These are phyloP conservation scores for Cenopis cana DNA, from an alignment of 2,888 invertebrate genomes.

Conservation along the genomic window DNA sequence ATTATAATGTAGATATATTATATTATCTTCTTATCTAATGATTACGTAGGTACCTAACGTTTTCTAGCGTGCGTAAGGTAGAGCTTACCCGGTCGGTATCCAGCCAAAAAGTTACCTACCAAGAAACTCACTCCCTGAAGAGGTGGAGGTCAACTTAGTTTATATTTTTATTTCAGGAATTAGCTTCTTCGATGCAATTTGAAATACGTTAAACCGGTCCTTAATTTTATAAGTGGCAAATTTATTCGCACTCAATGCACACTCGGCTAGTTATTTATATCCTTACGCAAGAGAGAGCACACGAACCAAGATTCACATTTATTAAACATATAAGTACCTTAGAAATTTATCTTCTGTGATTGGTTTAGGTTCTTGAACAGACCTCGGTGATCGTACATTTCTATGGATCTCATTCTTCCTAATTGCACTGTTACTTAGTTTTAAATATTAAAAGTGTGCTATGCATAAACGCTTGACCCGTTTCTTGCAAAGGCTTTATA, in stretches of 20 bases:
- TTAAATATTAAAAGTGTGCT: too few relatives aligned
- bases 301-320: not conserved
- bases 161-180: not conserved
- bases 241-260: not conserved
- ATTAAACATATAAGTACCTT: too few relatives aligned
- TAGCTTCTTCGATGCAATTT: not conserved
- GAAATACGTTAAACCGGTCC: too few relatives aligned
- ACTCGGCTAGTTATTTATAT: not conserved
- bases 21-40: too few relatives aligned
- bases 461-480: too few relatives aligned
- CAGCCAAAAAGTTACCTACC: not conserved
- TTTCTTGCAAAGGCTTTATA: too few relatives aligned
- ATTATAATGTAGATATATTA: too few relatives aligned
- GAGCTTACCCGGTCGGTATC: not conserved
- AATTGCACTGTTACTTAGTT: not conserved
- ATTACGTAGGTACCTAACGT: too few relatives aligned
- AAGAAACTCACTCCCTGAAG: not conserved
- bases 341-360: too few relatives aligned
- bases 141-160: not conserved
- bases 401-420: not conserved
- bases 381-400: not conserved
- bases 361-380: too few relatives aligned
- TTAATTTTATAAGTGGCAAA: not conserved
- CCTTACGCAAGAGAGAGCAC: too few relatives aligned
- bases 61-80: too few relatives aligned